phyloP scores from a whole-genome alignment of 2,113 vertebrate species.

The Solea senegalensis region DNA sequence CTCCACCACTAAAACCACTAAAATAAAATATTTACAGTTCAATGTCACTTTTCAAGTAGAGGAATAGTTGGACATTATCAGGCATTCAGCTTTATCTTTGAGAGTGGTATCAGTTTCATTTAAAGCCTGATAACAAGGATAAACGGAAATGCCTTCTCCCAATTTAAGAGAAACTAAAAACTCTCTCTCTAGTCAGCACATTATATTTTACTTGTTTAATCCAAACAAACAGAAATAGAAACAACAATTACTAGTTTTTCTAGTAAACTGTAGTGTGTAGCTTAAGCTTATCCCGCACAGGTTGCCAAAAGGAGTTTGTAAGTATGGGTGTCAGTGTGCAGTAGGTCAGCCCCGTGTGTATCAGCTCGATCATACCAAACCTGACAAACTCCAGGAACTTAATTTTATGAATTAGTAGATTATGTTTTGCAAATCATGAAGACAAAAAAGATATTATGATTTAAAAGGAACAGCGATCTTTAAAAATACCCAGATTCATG shows the following conservation, averaged over 20 bases:
- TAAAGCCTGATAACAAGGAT: background rate
- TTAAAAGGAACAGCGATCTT: no score
- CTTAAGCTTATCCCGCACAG: background rate
- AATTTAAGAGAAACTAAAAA: background rate
- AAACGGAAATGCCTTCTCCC: background rate
- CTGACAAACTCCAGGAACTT: slow-evolving; percentile 10
- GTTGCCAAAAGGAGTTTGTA: slow-evolving; percentile 2
- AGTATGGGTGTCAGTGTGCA: background rate
- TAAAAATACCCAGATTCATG: no score
- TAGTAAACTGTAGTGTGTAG: background rate
- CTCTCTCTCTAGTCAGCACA: background rate
- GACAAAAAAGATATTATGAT: no score
- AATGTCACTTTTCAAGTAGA: no score
- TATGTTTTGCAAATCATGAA: no score
- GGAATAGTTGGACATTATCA: background rate
- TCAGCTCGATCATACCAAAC: background rate
- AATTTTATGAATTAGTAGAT: no score
- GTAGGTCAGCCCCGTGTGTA: background rate
- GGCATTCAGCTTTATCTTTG: background rate
- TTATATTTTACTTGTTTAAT: slow-evolving; percentile 4
- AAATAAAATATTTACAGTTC: no score
- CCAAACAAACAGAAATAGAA: background rate
- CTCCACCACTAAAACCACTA: no score
- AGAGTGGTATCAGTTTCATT: background rate
- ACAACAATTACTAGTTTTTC: background rate